phyloP scores from a whole-genome alignment of 2,113 vertebrate genomes.

The Danionella cerebrum region DNA sequence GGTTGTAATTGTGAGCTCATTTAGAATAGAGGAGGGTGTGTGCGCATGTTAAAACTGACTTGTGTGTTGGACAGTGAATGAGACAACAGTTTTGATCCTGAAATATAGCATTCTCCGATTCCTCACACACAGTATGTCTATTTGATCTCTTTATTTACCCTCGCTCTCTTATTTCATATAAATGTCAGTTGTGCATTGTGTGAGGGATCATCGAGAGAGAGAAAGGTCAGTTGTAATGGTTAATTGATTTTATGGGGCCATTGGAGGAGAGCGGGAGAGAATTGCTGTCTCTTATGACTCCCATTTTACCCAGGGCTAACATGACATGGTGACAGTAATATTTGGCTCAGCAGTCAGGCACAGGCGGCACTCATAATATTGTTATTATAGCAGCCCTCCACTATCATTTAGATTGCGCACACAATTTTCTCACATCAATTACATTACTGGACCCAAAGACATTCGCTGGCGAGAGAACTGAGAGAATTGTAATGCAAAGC shows the following conservation, averaged over 20 bases:
- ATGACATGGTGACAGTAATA: constrained; percentile 14
- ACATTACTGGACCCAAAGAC: not conserved
- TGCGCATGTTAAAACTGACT: not conserved
- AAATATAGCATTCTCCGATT: not conserved
- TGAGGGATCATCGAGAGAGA: not conserved
- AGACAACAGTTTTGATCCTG: not conserved
- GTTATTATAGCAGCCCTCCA: not conserved
- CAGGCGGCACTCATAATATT: constrained; percentile 1
- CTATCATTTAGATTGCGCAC: constrained; percentile 4
- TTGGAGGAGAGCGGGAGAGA: not conserved
- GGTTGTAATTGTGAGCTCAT: not conserved
- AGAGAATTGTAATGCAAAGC: not conserved
- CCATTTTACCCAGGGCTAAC: constrained; percentile 11
- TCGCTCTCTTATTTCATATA: not conserved
- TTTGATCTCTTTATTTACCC: constrained; percentile 2
- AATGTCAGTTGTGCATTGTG: constrained; percentile 6
- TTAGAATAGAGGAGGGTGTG: not conserved
- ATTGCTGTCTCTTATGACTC: constrained; percentile 9
- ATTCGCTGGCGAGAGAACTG: constrained; percentile 3
- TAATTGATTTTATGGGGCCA: constrained; percentile 19
- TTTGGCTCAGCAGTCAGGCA: constrained; percentile 1
- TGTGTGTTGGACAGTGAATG: not conserved
- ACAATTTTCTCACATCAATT: constrained; percentile 1
- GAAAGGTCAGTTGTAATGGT: constrained; percentile 13
- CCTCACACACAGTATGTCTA: no score